Evolutionary conservation across 2,888 invertebrate species (phyloP).

Genomic region (Suillia variegata): DNA sequence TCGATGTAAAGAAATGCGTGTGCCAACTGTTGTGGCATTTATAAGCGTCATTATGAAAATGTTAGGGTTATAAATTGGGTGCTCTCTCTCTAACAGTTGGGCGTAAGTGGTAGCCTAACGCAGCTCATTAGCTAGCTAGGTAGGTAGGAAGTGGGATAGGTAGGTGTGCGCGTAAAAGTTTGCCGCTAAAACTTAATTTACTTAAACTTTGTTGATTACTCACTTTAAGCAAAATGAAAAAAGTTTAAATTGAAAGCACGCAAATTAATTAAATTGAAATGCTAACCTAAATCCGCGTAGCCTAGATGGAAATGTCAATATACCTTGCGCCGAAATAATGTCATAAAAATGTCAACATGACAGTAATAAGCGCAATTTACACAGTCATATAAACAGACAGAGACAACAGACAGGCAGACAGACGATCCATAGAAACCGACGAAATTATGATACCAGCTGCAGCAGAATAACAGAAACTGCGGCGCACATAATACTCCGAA

Average conservation of each 20-base stretch:
- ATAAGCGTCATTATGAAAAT: neutral
- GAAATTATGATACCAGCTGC: neutral
- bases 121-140: no score
- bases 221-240: no score
- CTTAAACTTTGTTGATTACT: no score
- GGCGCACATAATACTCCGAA: neutral
- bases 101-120: no score
- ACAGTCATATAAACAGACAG: no score
- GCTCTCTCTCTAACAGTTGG: no score
- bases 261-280: no score
- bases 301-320: no score
- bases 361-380: neutral
- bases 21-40: neutral
- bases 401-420: neutral
- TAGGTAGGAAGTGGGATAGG: no score
- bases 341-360: neutral
- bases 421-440: no score
- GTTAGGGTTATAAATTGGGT: neutral
- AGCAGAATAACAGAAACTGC: neutral
- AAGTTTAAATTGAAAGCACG: no score
- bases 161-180: neutral
- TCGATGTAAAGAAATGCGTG: neutral
- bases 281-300: no score
- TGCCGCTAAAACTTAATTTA: neutral
- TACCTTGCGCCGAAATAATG: neutral